Evolutionary conservation across 2,888 invertebrate genomes (phyloP).

Genomic region (Melinaea menophilus): DNA sequence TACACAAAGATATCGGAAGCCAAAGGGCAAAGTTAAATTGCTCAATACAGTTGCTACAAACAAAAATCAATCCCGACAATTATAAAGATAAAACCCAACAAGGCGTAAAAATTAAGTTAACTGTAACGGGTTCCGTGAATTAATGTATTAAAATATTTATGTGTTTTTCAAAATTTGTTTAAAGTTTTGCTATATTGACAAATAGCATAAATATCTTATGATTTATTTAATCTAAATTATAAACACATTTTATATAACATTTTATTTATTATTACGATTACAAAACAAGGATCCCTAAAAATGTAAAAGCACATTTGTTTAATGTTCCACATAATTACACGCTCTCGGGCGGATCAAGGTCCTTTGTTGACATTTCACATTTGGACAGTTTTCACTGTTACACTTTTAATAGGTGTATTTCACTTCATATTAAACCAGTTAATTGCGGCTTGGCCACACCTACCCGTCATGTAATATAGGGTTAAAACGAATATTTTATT

Average conservation of each 20-base stretch:
- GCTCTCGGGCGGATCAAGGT: constrained; percentile 62
- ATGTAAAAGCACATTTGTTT: constrained; percentile 41
- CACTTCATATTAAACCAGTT: constrained; percentile 14
- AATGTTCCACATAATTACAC: constrained; percentile 61
- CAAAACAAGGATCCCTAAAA: constrained; percentile 17
- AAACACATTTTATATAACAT: neutral
- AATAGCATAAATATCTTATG: neutral
- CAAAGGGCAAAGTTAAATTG: constrained; percentile 26
- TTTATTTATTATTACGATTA: neutral
- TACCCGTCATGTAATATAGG: neutral
- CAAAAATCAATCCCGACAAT: constrained; percentile 17
- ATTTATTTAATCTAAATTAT: neutral
- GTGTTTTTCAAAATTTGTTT: too few species aligned
- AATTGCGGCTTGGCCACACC: constrained; percentile 11
- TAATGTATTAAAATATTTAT: neutral
- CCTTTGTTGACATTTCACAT: constrained; percentile 60
- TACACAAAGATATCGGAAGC: constrained; percentile 15
- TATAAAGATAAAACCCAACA: constrained; percentile 2
- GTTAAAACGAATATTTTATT: constrained; percentile 5
- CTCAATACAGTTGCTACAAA: constrained; percentile 17
- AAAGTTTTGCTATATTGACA: neutral
- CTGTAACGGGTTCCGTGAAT: constrained; percentile 13
- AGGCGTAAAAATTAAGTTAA: constrained; percentile 19
- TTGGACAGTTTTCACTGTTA: constrained; percentile 62
- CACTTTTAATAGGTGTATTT: constrained; percentile 48